Evolutionary conservation across 2,888 invertebrate species (phyloP), one percentile per base, ranked within the genome.

Genomic region (Ophion ellenae): DNA sequence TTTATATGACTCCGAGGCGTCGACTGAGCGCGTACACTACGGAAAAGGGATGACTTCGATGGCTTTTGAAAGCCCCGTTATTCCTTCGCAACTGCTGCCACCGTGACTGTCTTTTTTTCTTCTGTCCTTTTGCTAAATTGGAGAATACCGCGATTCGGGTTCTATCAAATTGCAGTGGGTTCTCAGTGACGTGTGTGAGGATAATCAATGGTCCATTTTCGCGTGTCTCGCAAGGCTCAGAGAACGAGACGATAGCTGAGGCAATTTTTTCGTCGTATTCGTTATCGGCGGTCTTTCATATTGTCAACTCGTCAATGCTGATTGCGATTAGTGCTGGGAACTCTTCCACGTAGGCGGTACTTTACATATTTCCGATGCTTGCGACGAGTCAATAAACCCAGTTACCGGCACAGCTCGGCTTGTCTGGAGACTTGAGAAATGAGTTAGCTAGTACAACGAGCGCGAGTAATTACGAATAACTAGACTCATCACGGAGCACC

Each of bases 381-480:
- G 61, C 40, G 69, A 63, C 32, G 63, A 73, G 79, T 73, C 84
- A 84, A 81, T 53, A 86, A 70, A 63, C 69, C 64, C 73, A 69
- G 83, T 77, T 66, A 64, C 73, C 74, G 74, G 70, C 63, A 63
- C 59, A 74, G 63, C 66, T 78, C 61, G 67, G 87, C 84, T 74
- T 81, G 83, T 77, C 86, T 81, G 83, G 83, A 77, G 67, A 86
- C 87, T 89, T 89, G 90, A 91, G 90, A 89, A 90, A 90, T 88
- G 88, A 89, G 78, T 78, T 70, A 82, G 71, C 79, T 86, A 74
- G 77, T 28, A 77, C 61, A 81, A 78, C 81, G 85, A 84, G 82
- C 83, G 75, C 88, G 82, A 89, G 90, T 91, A 89, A 90, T 91
- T 90, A 91, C 90, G 90, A 90, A 90, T 90, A 90, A 89, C 90